Base-by-base conservation (phyloP, 2,113 vertebrate genomes). In the Rhinoderma darwinii region DNA sequence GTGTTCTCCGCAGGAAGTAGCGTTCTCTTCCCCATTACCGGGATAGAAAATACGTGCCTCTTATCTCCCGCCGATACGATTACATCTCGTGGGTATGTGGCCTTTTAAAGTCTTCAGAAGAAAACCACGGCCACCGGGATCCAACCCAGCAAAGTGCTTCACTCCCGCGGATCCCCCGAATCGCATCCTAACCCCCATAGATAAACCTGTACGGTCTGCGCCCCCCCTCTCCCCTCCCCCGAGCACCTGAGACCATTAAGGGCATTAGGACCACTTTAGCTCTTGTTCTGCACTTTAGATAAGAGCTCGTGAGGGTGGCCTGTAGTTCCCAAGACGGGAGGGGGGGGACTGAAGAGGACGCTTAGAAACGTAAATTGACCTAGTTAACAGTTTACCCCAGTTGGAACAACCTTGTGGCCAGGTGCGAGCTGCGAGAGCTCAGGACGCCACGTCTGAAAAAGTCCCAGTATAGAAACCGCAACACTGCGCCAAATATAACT, bases 231-330 rank as follows among this genome's bases (percentile, higher is more conserved):
- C 44, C 1, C 3, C 27, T n/a, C 41, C 43, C 66, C 66, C 27
- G 22, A 17, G 25, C 32, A n/a, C 54, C 35, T 22, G 11, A n/a
- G n/a, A n/a, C n/a, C n/a, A n/a, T n/a, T n/a, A n/a, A n/a, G n/a
- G n/a, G 12, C 47, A 78, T 78, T 78, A 78, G 25, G 2, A 50
- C 27, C 7, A 44, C 14, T 51, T 30, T 43, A 70, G 47, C 37
- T 14, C 43, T 51, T 11, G 75, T 43, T 7, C 11, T 32, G 85
- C 77, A 86, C 77, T 86, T 86, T 56, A 81, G 85, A 66, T 70
- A 81, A 86, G 47, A 70, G 32, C 85, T n/a, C 35, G 32, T 32
- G 37, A 35, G 37, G 44, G 66, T 25, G 76, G 77, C 41, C 59
- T 68, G 22, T 80, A 56, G 37, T 14, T 51, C 32, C 11, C 18